Evolutionary conservation across 64 coral and sea anemone species (phyloP).

Genomic region (Montipora foliosa): DNA sequence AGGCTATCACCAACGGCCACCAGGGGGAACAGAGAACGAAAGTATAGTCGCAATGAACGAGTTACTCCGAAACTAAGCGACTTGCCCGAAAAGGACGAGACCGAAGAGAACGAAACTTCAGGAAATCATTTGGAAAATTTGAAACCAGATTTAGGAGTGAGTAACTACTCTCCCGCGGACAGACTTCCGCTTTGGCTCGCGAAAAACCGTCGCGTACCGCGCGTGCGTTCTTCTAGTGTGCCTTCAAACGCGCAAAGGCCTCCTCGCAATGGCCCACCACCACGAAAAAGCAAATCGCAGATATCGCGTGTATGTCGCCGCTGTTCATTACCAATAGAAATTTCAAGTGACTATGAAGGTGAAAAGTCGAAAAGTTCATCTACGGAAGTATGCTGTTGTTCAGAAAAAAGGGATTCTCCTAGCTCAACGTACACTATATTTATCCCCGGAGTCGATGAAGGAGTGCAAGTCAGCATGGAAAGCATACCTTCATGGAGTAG

Average conservation of each 20-base stretch:
- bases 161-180: not conserved
- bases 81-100: slow-evolving; percentile 78
- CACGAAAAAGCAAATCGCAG: slow-evolving; percentile 62
- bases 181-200: slow-evolving; percentile 32
- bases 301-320: slow-evolving; percentile 30
- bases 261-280: not conserved
- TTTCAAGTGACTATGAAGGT: not conserved
- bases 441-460: slow-evolving; percentile 63
- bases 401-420: slow-evolving; percentile 17
- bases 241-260: slow-evolving; percentile 48
- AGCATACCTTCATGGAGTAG: slow-evolving; percentile 39
- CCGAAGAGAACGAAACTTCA: slow-evolving; percentile 34
- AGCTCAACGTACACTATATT: slow-evolving; percentile 68
- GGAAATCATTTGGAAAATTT: not conserved
- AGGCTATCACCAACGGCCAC: slow-evolving; percentile 43
- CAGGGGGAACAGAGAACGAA: slow-evolving; percentile 53
- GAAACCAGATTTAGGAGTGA: slow-evolving; percentile 6
- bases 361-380: not conserved
- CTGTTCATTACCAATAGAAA: slow-evolving; percentile 66
- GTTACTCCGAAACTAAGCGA: slow-evolving; percentile 60
- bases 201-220: not conserved
- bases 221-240: slow-evolving; percentile 75
- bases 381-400: not conserved
- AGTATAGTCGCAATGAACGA: slow-evolving; percentile 77
- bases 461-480: slow-evolving; percentile 69